Evolutionary conservation across 2,797 vertebrate genomes (phyloP), one percentile per base, ranked within the genome.

Genomic region (Hydrophis major): DNA sequence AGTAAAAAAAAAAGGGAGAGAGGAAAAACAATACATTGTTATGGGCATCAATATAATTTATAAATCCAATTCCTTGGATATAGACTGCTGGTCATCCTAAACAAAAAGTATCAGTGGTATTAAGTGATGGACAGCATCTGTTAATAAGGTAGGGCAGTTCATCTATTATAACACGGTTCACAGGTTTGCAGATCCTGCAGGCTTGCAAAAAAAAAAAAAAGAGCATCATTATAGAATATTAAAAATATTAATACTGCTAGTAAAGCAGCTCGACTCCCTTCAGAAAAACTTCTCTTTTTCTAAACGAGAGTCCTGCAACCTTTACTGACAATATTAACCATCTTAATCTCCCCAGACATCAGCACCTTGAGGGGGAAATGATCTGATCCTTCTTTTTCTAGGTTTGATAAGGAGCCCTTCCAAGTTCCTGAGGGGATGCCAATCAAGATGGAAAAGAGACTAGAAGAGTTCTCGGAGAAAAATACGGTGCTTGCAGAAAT

Each of bases 361-460:
- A 16, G 53, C 60, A 56, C 28, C 60, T 63, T 47, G n/a, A 18
- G 42, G 13, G 53, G 1, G 66, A 87, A 90, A 28, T 37, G 25
- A 63, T 12, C 63, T 8, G 6, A 59, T 89, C n/a, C 8, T 55
- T 66, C 16, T 86, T 28, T 42, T 47, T 93, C 12, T n/a, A 93
- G 93, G 25, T 93, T 93, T 93, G 93, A 86, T 63, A 93, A 89
- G 59, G 69, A 91, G 16, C 69, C 87, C 3, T 93, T 93, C 91
- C 90, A 93, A 28, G 57, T 60, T 6, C 93, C 90, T 8, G 90
- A 91, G 27, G 93, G 91, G 50, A 93, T 86, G 59, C 87, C 93
- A 56, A 0, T n/a, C 18, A 93, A 93, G 59, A 60, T 93, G 69
- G 90, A 91, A 86, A 93, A 91, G 74, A 89, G 69, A 47, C 47